Percentiles rank a stretch among this genome's conserved stretches.
These are phyloP conservation scores for Philopotamus ludificatus DNA, from an alignment of 1,140 invertebrate genomes.

Conservation along the genomic window DNA sequence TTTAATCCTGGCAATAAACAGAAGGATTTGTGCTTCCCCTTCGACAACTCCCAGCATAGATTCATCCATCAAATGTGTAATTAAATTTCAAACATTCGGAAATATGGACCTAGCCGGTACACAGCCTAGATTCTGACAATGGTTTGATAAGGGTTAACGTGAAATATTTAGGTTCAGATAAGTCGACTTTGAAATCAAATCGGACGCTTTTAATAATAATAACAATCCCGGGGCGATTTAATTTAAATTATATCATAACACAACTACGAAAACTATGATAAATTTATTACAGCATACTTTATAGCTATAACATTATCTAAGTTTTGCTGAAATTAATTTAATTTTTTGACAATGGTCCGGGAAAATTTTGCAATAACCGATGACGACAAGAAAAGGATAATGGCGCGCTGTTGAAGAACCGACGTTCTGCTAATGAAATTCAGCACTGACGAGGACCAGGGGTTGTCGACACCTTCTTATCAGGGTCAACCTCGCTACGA, in stretches of 20 bases:
- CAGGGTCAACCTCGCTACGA: conserved; percentile 15
- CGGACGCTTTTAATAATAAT: not conserved
- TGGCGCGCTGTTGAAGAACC: too few relatives aligned
- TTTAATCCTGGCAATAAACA: not conserved
- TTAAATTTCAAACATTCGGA: conserved; percentile 27
- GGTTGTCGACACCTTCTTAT: too few relatives aligned
- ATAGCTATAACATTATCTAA: too few relatives aligned
- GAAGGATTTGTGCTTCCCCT: not conserved
- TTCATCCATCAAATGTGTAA: conserved; percentile 26
- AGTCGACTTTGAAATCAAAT: conserved; percentile 11
- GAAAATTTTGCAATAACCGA: not conserved
- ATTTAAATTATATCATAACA: too few relatives aligned
- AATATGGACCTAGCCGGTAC: conserved; percentile 18
- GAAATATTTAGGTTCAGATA: conserved; percentile 21
- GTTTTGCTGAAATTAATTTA: too few relatives aligned
- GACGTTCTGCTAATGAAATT: too few relatives aligned
- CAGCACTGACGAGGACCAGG: too few relatives aligned
- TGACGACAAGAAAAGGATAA: too few relatives aligned
- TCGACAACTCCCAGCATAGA: conserved; percentile 1
- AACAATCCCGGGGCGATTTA: not conserved
- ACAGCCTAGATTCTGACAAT: conserved; percentile 22
- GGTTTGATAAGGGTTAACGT: conserved; percentile 24
- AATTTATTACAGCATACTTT: too few relatives aligned
- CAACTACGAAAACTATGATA: too few relatives aligned
- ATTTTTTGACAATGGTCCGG: not conserved